Evolutionary conservation across 2,888 invertebrate species (phyloP).

Genomic region (Caenorhabditis drosophilae): DNA sequence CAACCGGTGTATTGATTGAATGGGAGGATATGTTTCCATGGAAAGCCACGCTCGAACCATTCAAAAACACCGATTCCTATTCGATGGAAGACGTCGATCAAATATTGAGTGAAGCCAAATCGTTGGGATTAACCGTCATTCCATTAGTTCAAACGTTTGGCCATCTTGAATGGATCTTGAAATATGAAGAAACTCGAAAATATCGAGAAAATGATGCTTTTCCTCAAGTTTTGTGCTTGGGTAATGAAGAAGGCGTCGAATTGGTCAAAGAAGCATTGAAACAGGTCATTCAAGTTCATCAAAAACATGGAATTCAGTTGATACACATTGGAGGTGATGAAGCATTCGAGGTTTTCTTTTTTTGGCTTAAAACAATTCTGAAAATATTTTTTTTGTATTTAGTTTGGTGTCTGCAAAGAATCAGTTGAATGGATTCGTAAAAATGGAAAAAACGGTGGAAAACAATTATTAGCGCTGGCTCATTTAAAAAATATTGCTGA

Average conservation of each 20-base stretch:
- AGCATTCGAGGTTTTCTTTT: slow-evolving; percentile 68
- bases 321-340: slow-evolving; percentile 73
- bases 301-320: slow-evolving; percentile 74
- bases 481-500: slow-evolving; percentile 56
- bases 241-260: slow-evolving; percentile 69
- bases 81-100: slow-evolving; percentile 76
- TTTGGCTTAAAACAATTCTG: no score
- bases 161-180: slow-evolving; percentile 82
- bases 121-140: slow-evolving; percentile 76
- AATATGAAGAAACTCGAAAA: slow-evolving; percentile 77
- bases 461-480: slow-evolving; percentile 52
- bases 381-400: no score
- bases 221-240: slow-evolving; percentile 70
- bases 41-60: slow-evolving; percentile 74
- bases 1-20: slow-evolving; percentile 80
- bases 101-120: slow-evolving; percentile 75
- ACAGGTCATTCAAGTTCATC: slow-evolving; percentile 70
- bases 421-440: slow-evolving; percentile 53
- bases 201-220: slow-evolving; percentile 77
- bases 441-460: slow-evolving; percentile 43
- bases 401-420: slow-evolving; percentile 64
- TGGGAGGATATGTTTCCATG: slow-evolving; percentile 90
- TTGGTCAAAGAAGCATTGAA: slow-evolving; percentile 70
- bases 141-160: slow-evolving; percentile 87
- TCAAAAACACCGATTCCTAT: slow-evolving; percentile 78